phyloP scores from a whole-genome alignment of 2,113 vertebrate species.

The Neolamprologus modestus region DNA sequence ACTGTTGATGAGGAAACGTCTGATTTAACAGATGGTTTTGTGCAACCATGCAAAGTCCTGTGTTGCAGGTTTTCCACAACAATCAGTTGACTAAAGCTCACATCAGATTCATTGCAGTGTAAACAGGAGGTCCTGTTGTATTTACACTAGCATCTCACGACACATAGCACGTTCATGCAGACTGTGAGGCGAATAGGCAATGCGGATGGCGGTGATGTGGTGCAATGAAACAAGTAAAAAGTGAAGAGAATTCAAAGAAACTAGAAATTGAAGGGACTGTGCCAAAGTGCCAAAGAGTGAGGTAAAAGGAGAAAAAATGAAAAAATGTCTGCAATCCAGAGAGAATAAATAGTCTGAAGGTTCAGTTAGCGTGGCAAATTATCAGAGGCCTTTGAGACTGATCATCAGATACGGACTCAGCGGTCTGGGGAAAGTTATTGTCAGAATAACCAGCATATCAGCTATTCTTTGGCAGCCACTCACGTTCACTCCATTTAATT shows the following conservation, averaged over 20 bases:
- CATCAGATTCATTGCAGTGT: background rate
- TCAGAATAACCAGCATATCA: background rate
- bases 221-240: background rate
- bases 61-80: background rate
- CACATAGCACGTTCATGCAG: background rate
- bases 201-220: background rate
- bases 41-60: background rate
- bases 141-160: background rate
- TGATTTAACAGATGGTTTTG: slow-evolving; percentile 10
- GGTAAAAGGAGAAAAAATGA: background rate
- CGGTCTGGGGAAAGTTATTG: background rate
- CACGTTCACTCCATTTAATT: background rate
- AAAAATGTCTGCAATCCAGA: background rate
- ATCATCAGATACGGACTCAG: background rate
- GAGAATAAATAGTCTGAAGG: background rate
- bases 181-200: background rate
- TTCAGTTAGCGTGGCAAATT: background rate
- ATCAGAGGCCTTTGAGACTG: background rate
- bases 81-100: background rate
- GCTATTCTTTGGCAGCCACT: background rate
- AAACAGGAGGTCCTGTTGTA: background rate
- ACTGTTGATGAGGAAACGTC: background rate
- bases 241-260: background rate
- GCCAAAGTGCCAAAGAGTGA: background rate
- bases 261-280: background rate